These are phyloP conservation scores for Coracopsis vasa DNA, from an alignment of 2,113 vertebrate genomes.

Conservation along the genomic window DNA sequence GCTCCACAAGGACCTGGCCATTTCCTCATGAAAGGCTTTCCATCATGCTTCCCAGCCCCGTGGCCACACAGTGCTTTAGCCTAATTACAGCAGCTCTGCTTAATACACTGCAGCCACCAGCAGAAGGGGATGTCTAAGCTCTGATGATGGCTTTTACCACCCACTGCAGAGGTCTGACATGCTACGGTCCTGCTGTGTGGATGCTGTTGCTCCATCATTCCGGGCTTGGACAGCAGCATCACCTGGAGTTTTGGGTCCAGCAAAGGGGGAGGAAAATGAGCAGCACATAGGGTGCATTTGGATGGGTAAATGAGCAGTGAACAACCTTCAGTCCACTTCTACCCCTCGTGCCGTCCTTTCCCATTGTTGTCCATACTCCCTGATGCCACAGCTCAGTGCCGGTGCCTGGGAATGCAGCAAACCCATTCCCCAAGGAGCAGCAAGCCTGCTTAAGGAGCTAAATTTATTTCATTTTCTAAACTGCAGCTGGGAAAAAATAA, in stretches of 20 bases:
- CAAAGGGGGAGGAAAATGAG: accelerated
- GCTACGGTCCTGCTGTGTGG: not conserved
- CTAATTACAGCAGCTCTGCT: not conserved
- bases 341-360: not conserved
- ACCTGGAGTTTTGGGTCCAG: not conserved
- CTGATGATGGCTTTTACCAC: accelerated
- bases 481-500: constrained; percentile 62
- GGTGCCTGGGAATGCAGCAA: not conserved
- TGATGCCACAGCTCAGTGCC: not conserved
- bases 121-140: not conserved
- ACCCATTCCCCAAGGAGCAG: not conserved
- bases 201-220: not conserved
- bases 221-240: not conserved
- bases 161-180: not conserved
- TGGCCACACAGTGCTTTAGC: not conserved
- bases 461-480: constrained; percentile 66
- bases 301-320: not conserved
- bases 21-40: not conserved
- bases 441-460: constrained; percentile 40
- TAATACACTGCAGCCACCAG: not conserved
- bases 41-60: not conserved
- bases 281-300: accelerated
- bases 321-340: not conserved
- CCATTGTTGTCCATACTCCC: not conserved
- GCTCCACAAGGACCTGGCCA: not conserved